These are phyloP conservation scores for Sminthurides aquaticus DNA, from an alignment of 2,888 invertebrate genomes.

Conservation along the genomic window DNA sequence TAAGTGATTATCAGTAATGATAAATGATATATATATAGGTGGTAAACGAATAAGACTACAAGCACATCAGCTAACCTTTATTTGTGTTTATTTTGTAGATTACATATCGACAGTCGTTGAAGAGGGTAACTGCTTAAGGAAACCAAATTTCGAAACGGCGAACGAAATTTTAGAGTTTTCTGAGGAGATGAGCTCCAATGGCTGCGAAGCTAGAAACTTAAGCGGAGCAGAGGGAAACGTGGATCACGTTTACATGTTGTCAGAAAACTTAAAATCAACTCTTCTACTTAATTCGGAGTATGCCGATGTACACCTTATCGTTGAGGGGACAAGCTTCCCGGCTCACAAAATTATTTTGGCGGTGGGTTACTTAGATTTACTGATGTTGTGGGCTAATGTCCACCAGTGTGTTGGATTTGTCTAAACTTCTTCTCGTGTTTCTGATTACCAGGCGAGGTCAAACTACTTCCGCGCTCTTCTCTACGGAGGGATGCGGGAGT, in stretches of 20 bases:
- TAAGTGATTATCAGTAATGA: too few relatives aligned
- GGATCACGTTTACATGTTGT: slow-evolving; percentile 41
- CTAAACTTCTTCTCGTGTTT: neutral
- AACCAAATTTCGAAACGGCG: neutral
- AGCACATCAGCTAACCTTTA: too few relatives aligned
- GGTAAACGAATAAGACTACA: too few relatives aligned
- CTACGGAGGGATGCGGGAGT: slow-evolving; percentile 58
- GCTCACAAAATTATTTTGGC: slow-evolving; percentile 83
- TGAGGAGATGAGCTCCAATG: slow-evolving; percentile 38
- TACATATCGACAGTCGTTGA: too few relatives aligned
- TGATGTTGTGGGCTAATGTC: neutral
- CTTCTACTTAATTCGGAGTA: slow-evolving; percentile 41
- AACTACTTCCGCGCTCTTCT: slow-evolving; percentile 52
- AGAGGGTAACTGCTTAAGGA: too few relatives aligned
- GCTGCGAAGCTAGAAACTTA: slow-evolving; percentile 34
- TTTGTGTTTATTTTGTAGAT: too few relatives aligned
- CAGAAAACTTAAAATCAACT: slow-evolving; percentile 40
- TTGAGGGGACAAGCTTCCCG: slow-evolving; percentile 64
- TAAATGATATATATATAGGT: too few relatives aligned
- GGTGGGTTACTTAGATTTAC: slow-evolving; percentile 55
- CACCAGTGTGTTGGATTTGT: neutral
- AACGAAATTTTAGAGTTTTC: neutral
- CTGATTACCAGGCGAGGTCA: slow-evolving; percentile 12
- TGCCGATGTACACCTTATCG: slow-evolving; percentile 49
- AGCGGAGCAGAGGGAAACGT: slow-evolving; percentile 35